These are phyloP conservation scores for Parapristionchus giblindavisi DNA, from an alignment of 2,888 invertebrate species.

Conservation along the genomic window DNA sequence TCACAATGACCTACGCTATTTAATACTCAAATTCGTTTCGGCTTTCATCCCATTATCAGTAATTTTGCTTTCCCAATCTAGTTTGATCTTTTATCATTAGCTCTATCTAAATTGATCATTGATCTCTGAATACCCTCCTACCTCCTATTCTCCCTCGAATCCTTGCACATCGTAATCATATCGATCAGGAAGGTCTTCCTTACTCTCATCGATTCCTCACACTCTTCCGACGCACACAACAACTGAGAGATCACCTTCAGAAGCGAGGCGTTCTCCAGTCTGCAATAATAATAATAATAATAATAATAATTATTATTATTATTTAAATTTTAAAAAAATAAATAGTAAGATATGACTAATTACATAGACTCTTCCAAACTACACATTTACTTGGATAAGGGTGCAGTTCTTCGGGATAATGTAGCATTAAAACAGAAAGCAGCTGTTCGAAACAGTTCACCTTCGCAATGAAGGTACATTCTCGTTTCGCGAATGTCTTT, in stretches of 20 bases:
- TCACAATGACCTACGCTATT: no score
- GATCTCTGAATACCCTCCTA: no score
- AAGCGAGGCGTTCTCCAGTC: conserved; percentile 80
- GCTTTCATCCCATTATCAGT: no score
- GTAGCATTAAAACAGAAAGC: no score
- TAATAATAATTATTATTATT: conserved; percentile 37
- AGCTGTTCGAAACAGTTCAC: no score
- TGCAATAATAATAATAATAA: conserved; percentile 76
- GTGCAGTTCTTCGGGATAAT: no score
- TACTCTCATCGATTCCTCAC: conserved; percentile 87
- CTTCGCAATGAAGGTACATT: no score
- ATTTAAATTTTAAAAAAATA: conserved; percentile 8
- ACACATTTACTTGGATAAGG: neutral
- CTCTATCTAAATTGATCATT: no score
- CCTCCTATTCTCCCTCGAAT: conserved; percentile 90
- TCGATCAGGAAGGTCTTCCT: conserved; percentile 94
- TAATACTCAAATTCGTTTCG: neutral
- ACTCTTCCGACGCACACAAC: conserved; percentile 90
- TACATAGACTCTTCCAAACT: neutral
- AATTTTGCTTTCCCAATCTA: no score
- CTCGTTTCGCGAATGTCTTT: neutral
- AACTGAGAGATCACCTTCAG: conserved; percentile 97
- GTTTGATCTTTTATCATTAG: no score
- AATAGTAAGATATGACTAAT: neutral
- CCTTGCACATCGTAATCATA: conserved; percentile 96